Percentiles rank a stretch among this genome's conserved stretches.
Evolutionary conservation across 2,113 vertebrate genomes (phyloP).

Genomic region (Patagioenas fasciata): DNA sequence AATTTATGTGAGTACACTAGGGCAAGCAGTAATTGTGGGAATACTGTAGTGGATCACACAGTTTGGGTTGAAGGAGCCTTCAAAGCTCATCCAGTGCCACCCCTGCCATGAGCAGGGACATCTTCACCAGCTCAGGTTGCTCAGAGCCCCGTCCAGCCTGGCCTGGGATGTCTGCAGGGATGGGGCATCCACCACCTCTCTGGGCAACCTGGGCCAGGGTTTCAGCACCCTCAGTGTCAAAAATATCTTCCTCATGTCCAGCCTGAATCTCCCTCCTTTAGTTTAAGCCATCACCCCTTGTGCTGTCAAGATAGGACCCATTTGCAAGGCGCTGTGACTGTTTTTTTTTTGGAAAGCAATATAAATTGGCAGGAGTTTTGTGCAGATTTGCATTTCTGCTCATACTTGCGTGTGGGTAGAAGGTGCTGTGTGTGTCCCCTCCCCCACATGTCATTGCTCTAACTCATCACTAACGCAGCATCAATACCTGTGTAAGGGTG

Average conservation of each 20-base stretch:
- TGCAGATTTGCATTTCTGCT: neutral
- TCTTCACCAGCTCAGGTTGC: too few species aligned
- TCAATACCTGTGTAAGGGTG: neutral
- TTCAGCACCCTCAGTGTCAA: too few species aligned
- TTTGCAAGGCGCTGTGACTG: neutral
- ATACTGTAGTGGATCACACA: neutral
- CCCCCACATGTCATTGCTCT: neutral
- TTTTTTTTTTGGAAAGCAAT: neutral
- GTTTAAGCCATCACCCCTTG: too few species aligned
- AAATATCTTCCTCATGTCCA: too few species aligned
- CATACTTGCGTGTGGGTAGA: neutral
- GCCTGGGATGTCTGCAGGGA: too few species aligned
- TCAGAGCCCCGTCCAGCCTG: too few species aligned
- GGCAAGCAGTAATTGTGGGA: neutral
- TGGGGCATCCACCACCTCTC: too few species aligned
- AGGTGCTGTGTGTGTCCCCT: neutral
- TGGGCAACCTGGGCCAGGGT: too few species aligned
- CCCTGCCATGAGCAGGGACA: too few species aligned
- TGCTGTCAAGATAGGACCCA: neutral
- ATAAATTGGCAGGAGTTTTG: neutral
- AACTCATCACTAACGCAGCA: neutral
- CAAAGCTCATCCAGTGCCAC: too few species aligned
- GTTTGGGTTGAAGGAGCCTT: too few species aligned
- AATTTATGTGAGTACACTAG: rapidly evolving
- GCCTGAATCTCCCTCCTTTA: too few species aligned